A percentile compares a stretch with the other conserved stretches of the same genome.
Conservation (phyloP, 2,797 vertebrate species). For the Chaenodraco wilsoni region DNA sequence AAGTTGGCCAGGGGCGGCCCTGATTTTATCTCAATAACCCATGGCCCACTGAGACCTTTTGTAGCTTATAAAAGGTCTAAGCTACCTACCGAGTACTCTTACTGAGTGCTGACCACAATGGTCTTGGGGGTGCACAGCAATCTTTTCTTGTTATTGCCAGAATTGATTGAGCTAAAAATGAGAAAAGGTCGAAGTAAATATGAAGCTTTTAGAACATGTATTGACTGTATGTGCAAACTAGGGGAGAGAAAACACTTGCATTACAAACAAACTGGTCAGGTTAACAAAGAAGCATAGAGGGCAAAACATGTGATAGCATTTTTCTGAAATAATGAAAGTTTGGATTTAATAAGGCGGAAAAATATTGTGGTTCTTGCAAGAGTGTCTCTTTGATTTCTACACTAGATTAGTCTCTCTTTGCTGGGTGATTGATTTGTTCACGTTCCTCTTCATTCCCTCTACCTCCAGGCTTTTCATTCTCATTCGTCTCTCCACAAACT, state of each 20-base stretch:
- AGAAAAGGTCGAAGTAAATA: slow-evolving; percentile 63
- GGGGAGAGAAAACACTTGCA: background rate
- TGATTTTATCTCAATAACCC: slow-evolving; percentile 48
- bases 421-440: slow-evolving; percentile 43
- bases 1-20: too few relatives aligned
- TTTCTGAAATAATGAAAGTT: slow-evolving; percentile 17
- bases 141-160: slow-evolving; percentile 50
- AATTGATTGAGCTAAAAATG: slow-evolving; percentile 65
- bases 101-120: slow-evolving; percentile 27
- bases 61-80: slow-evolving; percentile 50
- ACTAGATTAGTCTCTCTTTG: slow-evolving; percentile 12
- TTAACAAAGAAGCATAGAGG: slow-evolving; percentile 25
- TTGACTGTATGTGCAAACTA: slow-evolving; percentile 22
- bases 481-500: slow-evolving; percentile 24
- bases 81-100: slow-evolving; percentile 34
- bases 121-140: slow-evolving; percentile 19
- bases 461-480: slow-evolving; percentile 22
- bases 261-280: background rate
- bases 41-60: slow-evolving; percentile 53
- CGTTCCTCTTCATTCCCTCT: slow-evolving; percentile 16
- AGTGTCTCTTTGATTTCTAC: slow-evolving; percentile 21
- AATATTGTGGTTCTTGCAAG: slow-evolving; percentile 13
- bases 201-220: slow-evolving; percentile 46
- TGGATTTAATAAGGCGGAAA: slow-evolving; percentile 16
- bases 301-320: background rate